phyloP scores from a whole-genome alignment of 2,797 vertebrate species.

The Rhabdomys pumilio region DNA sequence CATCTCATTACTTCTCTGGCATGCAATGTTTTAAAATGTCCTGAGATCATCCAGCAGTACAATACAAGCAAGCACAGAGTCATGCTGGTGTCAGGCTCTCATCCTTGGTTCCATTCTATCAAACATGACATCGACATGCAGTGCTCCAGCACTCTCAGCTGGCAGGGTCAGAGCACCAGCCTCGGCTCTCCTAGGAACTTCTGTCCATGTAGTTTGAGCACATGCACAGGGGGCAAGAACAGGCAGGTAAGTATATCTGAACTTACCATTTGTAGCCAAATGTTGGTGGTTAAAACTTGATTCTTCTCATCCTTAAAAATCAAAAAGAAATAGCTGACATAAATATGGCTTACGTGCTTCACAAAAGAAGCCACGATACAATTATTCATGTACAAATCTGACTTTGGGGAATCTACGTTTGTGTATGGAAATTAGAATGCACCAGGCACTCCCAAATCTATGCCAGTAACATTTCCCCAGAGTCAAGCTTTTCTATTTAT shows the following conservation, averaged over 20 bases:
- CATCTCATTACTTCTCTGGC: background rate
- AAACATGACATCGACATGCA: fast-evolving
- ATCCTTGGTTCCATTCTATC: background rate
- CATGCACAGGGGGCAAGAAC: background rate
- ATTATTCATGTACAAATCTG: background rate
- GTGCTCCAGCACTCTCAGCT: background rate
- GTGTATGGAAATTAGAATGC: background rate
- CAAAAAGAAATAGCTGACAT: background rate
- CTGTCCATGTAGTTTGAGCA: background rate
- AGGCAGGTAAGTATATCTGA: slow-evolving; percentile 8
- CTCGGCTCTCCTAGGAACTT: background rate
- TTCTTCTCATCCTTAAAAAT: slow-evolving; percentile 97
- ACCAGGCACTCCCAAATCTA: slow-evolving; percentile 18
- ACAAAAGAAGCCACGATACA: background rate
- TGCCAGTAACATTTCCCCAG: background rate
- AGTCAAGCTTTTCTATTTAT: slow-evolving; percentile 50
- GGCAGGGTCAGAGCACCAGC: background rate
- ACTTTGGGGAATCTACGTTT: background rate
- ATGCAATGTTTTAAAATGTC: slow-evolving; percentile 1
- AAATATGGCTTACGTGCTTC: background rate
- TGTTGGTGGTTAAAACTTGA: slow-evolving; percentile 97
- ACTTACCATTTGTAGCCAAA: slow-evolving; percentile 98
- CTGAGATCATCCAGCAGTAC: background rate
- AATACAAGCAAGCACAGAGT: background rate
- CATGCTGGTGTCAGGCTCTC: background rate